phyloP scores from a whole-genome alignment of 1,140 invertebrate genomes.

The Diorhabda sublineata region DNA sequence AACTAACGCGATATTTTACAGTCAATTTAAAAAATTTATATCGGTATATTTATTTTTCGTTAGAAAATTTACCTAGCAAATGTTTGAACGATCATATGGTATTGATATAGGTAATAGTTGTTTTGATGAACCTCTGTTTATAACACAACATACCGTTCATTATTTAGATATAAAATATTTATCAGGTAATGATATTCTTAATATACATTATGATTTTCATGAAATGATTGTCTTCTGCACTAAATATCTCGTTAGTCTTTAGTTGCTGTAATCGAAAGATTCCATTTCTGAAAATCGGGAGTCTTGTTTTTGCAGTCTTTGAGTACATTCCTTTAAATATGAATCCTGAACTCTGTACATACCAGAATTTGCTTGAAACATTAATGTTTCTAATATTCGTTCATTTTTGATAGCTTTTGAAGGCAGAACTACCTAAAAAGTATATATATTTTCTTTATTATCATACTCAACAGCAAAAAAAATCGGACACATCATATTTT shows the following conservation, averaged over 20 bases:
- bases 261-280: conserved; percentile 66
- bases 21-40: too few species aligned
- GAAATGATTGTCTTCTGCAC: conserved; percentile 33
- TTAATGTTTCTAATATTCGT: conserved; percentile 84
- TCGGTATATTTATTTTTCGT: too few species aligned
- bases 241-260: conserved; percentile 21
- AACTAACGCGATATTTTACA: too few species aligned
- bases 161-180: conserved; percentile 3
- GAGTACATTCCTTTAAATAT: conserved; percentile 82
- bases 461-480: too few species aligned
- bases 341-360: conserved; percentile 88
- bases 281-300: conserved; percentile 76
- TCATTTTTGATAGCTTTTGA: conserved; percentile 92
- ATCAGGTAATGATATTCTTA: conserved; percentile 8
- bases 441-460: not conserved
- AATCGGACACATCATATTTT: too few species aligned
- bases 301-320: conserved; percentile 81
- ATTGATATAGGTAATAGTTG: too few species aligned
- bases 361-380: conserved; percentile 89
- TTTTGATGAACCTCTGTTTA: too few species aligned
- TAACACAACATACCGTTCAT: not conserved
- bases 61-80: too few species aligned
- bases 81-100: too few species aligned
- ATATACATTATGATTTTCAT: conserved; percentile 3
- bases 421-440: conserved; percentile 75